Percentiles rank a stretch among this genome's conserved stretches.
Conservation (phyloP, 2,888 invertebrate species). For the Dynastes grantii region DNA sequence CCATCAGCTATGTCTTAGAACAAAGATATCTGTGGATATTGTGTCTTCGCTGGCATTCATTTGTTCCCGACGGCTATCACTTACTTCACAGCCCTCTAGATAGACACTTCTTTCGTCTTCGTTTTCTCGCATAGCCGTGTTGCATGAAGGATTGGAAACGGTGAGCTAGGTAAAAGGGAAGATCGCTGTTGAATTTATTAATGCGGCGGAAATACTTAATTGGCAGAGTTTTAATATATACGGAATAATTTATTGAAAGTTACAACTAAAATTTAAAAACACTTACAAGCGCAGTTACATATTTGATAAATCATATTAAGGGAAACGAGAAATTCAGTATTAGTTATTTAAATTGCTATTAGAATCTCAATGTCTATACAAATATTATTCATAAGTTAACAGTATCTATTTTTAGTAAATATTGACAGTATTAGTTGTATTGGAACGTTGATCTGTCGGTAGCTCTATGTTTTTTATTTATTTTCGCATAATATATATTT, state of each 20-base stretch:
- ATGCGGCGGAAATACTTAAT: background rate
- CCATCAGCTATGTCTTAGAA: slow-evolving; percentile 69
- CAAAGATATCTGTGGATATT: slow-evolving; percentile 67
- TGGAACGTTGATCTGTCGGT: too few species aligned
- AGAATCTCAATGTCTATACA: too few species aligned
- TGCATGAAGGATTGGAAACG: slow-evolving; percentile 13
- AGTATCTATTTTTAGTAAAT: too few species aligned
- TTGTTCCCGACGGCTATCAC: slow-evolving; percentile 58
- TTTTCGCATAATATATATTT: too few species aligned
- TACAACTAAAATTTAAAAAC: too few species aligned
- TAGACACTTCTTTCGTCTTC: slow-evolving; percentile 28
- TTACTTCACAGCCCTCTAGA: slow-evolving; percentile 57
- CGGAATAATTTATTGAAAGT: background rate
- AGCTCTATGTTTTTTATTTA: too few species aligned
- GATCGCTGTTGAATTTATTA: slow-evolving; percentile 11
- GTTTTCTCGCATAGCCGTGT: slow-evolving; percentile 15
- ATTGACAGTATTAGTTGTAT: too few species aligned
- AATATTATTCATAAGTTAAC: too few species aligned
- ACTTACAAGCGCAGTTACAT: too few species aligned
- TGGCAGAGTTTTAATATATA: background rate
- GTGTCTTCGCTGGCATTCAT: slow-evolving; percentile 59
- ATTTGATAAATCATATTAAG: too few species aligned
- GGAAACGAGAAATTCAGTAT: too few species aligned
- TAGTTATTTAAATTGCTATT: too few species aligned
- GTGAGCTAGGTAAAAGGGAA: background rate